Evolutionary conservation across 37 sponge, comb jelly and placozoan species (phyloP).

Genomic region (Hormiphora californensis): DNA sequence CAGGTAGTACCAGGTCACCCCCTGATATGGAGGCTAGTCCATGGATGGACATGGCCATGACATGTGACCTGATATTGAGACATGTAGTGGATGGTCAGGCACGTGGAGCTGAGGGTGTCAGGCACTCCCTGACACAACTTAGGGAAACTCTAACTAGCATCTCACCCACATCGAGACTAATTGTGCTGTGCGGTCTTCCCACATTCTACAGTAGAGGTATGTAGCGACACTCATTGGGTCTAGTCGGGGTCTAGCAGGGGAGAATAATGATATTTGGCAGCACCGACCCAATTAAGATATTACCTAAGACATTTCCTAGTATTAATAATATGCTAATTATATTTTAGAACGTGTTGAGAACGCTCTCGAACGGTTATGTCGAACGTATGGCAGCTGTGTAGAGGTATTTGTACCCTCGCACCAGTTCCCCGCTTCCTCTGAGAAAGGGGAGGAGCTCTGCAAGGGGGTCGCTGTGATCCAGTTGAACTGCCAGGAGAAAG

Average conservation of each 20-base stretch:
- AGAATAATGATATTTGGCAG: no score
- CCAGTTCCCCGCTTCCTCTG: conserved; percentile 12
- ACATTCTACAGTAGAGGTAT: conserved; percentile 39
- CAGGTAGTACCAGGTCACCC: conserved; percentile 25
- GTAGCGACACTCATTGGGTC: no score
- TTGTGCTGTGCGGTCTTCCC: conserved; percentile 10
- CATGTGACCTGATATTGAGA: neutral
- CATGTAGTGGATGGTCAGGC: neutral
- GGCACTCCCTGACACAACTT: neutral
- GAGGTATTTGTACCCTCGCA: conserved; percentile 13
- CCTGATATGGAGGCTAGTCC: neutral
- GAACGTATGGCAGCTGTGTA: neutral
- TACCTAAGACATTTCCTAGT: no score
- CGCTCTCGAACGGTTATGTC: neutral
- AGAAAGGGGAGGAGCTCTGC: conserved; percentile 16
- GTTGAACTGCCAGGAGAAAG: conserved; percentile 8
- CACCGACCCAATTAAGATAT: no score
- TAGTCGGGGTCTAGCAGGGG: no score
- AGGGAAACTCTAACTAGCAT: neutral
- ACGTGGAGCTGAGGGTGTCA: neutral
- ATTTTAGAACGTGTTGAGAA: conserved; percentile 1
- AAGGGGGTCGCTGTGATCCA: conserved; percentile 15
- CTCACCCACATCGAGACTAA: neutral
- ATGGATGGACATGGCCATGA: conserved; percentile 12
- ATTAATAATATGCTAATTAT: no score